Percentiles rank a stretch among this genome's conserved stretches.
These are phyloP conservation scores for Sinhomidia bicolor DNA, from an alignment of 2,888 invertebrate genomes.

Conservation along the genomic window DNA sequence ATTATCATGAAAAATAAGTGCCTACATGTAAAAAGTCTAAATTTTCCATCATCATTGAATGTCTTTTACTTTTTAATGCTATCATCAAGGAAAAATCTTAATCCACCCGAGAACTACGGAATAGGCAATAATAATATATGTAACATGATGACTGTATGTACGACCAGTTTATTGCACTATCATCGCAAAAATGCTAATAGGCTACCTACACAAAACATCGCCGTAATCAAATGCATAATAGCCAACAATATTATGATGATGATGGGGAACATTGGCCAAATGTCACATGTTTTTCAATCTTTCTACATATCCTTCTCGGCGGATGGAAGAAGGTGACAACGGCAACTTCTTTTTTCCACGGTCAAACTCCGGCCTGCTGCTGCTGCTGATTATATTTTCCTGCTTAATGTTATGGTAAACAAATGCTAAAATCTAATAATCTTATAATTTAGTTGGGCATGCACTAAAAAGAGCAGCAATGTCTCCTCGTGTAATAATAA, in stretches of 20 bases:
- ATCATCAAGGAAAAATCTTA: conserved; percentile 41
- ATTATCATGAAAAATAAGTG: too few relatives aligned
- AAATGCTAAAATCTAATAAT: not conserved
- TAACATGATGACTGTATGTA: too few relatives aligned
- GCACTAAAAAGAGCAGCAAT: not conserved
- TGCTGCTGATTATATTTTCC: not conserved
- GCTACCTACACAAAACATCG: conserved; percentile 24
- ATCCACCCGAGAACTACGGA: conserved; percentile 31
- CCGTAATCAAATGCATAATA: not conserved
- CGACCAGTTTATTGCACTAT: conserved; percentile 30
- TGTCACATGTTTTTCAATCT: conserved; percentile 9
- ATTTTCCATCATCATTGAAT: not conserved
- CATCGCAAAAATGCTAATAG: conserved; percentile 33
- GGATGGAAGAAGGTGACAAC: conserved; percentile 36
- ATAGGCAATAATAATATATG: not conserved
- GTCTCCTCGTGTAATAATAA: not conserved
- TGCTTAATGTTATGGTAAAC: not conserved
- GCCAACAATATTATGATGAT: not conserved
- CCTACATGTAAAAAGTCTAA: not conserved
- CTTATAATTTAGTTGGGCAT: not conserved
- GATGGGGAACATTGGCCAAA: conserved; percentile 13
- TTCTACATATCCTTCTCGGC: not conserved
- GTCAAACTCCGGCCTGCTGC: conserved; percentile 10
- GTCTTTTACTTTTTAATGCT: conserved; percentile 26
- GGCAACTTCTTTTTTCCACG: conserved; percentile 22